Percentiles rank a stretch among this genome's conserved stretches.
phyloP scores from a whole-genome alignment of 2,113 vertebrate species.

The Cephalopterus ornatus region DNA sequence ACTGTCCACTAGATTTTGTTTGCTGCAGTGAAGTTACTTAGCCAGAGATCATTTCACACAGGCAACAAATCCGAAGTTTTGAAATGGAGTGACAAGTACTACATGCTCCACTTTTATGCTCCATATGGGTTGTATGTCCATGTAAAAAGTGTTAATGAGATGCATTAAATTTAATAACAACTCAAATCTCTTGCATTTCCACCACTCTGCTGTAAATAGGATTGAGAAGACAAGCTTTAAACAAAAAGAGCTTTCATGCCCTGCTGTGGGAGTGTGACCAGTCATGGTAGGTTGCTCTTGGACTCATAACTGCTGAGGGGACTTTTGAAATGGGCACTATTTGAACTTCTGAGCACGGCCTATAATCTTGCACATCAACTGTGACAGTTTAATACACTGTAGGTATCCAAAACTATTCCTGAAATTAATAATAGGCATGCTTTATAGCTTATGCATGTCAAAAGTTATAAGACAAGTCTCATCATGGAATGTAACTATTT shows the following conservation, averaged over 20 bases:
- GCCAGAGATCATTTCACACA: not conserved
- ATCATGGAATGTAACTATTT: slow-evolving; percentile 1
- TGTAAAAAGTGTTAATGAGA: not conserved
- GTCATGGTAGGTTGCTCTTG: slow-evolving; percentile 31
- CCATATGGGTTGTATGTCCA: not conserved
- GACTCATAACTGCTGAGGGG: slow-evolving; percentile 16
- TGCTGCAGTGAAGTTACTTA: not conserved
- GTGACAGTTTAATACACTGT: slow-evolving; percentile 50
- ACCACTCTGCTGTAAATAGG: not conserved
- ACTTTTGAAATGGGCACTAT: slow-evolving; percentile 42
- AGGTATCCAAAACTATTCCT: slow-evolving; percentile 30
- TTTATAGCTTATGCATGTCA: slow-evolving; percentile 20
- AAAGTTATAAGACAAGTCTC: slow-evolving; percentile 31
- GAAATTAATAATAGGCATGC: slow-evolving; percentile 33
- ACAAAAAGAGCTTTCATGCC: slow-evolving; percentile 31
- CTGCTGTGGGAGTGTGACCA: not conserved
- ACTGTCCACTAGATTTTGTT: not conserved
- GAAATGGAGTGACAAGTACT: not conserved
- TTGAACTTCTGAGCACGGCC: slow-evolving; percentile 40
- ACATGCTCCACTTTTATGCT: not conserved
- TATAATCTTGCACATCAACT: slow-evolving; percentile 45
- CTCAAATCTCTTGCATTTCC: slow-evolving; percentile 4
- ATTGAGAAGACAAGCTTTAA: not conserved
- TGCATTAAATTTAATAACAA: slow-evolving; percentile 14
- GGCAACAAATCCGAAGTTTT: not conserved